Percentiles rank a stretch among this genome's conserved stretches.
Conservation (phyloP, 2,113 vertebrate genomes). For the Dolichotis patagonum region DNA sequence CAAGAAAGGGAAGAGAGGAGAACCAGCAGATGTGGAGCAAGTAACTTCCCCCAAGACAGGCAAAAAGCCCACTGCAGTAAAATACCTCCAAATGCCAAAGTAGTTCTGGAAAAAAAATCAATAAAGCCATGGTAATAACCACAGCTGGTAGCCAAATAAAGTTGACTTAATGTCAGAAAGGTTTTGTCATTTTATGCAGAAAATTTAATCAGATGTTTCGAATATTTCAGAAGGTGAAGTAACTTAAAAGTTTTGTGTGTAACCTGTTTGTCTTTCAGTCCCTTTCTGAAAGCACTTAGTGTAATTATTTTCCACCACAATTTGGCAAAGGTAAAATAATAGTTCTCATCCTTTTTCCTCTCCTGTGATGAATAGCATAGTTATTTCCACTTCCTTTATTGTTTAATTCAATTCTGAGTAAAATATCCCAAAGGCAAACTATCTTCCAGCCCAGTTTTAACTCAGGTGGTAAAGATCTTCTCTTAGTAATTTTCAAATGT, state of each 20-base stretch:
- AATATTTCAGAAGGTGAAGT: neutral
- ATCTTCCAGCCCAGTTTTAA: neutral
- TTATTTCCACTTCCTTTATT: slow-evolving; percentile 75
- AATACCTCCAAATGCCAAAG: neutral
- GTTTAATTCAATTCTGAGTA: slow-evolving; percentile 24
- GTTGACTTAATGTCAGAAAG: neutral
- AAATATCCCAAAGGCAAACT: slow-evolving; percentile 23
- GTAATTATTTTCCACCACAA: slow-evolving; percentile 50
- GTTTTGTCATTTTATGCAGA: neutral
- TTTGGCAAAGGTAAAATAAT: slow-evolving; percentile 24
- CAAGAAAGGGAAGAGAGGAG: slow-evolving; percentile 44
- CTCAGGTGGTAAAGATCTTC: neutral
- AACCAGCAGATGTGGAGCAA: neutral
- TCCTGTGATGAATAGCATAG: slow-evolving; percentile 48
- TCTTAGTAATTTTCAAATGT: neutral
- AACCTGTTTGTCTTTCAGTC: neutral
- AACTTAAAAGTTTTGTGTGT: neutral
- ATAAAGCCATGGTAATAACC: neutral
- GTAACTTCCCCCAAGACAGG: neutral
- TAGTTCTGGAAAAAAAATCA: neutral
- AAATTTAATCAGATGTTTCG: neutral
- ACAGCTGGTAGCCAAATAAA: neutral
- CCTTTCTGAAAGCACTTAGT: slow-evolving; percentile 8
- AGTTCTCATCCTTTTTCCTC: slow-evolving; percentile 34
- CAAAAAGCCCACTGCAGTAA: neutral